A percentile compares a stretch with the other conserved stretches of the same genome.
These are phyloP conservation scores for Lumbricus terrestris DNA, from an alignment of 2,888 invertebrate species.

Conservation along the genomic window DNA sequence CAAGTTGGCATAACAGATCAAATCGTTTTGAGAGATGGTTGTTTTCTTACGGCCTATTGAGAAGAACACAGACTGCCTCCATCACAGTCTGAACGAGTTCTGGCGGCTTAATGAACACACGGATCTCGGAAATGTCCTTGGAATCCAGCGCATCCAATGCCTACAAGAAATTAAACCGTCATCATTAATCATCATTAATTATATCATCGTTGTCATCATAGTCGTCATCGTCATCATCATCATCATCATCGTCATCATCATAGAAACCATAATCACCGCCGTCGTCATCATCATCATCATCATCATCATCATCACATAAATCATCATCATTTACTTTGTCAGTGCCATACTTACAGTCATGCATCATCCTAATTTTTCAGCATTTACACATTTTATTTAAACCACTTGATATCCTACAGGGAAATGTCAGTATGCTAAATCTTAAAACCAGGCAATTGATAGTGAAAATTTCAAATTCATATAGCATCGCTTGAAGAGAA, in stretches of 20 bases:
- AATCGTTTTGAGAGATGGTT: too few species aligned
- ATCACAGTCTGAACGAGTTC: conserved; percentile 80
- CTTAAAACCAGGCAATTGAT: too few species aligned
- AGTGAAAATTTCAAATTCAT: too few species aligned
- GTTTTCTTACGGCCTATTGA: conserved; percentile 74
- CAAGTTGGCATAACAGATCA: too few species aligned
- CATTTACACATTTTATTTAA: neutral
- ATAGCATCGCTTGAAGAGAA: too few species aligned
- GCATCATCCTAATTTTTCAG: neutral
- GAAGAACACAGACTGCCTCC: conserved; percentile 84
- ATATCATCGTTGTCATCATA: neutral
- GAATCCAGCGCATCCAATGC: conserved; percentile 83
- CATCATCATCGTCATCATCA: too few species aligned
- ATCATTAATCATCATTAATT: neutral
- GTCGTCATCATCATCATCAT: neutral
- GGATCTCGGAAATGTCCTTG: conserved; percentile 83
- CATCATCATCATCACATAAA: neutral
- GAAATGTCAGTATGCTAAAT: too few species aligned
- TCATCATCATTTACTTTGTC: neutral
- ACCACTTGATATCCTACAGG: too few species aligned
- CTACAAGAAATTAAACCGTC: conserved; percentile 33
- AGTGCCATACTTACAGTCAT: neutral
- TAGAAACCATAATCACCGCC: too few species aligned
- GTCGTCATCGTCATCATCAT: too few species aligned
- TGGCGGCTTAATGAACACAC: conserved; percentile 85